Base-by-base conservation (phyloP, 2,888 invertebrate species). In the Melolontha melolontha region DNA sequence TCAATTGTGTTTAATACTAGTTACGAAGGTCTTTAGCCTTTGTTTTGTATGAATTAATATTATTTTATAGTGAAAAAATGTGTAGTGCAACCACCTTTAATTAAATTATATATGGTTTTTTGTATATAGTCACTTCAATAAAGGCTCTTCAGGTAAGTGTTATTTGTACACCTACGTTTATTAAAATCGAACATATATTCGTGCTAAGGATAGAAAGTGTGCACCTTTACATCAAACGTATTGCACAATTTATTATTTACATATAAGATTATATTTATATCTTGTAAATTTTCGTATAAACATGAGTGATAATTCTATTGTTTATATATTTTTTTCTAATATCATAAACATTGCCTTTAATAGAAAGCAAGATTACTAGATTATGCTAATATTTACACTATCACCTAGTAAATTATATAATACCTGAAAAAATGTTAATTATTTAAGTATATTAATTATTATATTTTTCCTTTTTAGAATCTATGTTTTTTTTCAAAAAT, bases 221-320 rank as follows among this genome's bases (percentile, higher is more conserved):
- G 11, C 27, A 11, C 22, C 22, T 8, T 16, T 34, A 10, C 12
- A 39, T 40, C 8, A 44, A 57, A 14, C 12, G n/a, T 57, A 44
- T 57, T 57, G 44, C 57, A 57, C 57, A 57, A 57, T 57, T n/a
- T 40, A 29, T 34, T 51, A 51, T 50, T 50, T 50, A 51, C 12
- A 27, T 8, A 12, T 4, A 51, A 51, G 29, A 12, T 27, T 27
- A 11, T 29, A 27, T 51, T 51, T 8, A n/a, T 12, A 29, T 51
- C 34, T n/a, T 51, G 1, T 51, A 51, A 6, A 29, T 6, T 51
- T 51, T 12, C 29, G 11, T 14, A 27, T 27, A 29, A 1, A 51
- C n/a, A 12, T 44, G 29, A n/a, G 4, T 12, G 11, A 12, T 12
- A n/a, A 51, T 51, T 11, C 27, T 27, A n/a, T 51, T 51, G 51